A percentile compares a stretch with the other conserved stretches of the same genome.
Conservation (phyloP, 1,140 invertebrate genomes). For the Orius insidiosus region DNA sequence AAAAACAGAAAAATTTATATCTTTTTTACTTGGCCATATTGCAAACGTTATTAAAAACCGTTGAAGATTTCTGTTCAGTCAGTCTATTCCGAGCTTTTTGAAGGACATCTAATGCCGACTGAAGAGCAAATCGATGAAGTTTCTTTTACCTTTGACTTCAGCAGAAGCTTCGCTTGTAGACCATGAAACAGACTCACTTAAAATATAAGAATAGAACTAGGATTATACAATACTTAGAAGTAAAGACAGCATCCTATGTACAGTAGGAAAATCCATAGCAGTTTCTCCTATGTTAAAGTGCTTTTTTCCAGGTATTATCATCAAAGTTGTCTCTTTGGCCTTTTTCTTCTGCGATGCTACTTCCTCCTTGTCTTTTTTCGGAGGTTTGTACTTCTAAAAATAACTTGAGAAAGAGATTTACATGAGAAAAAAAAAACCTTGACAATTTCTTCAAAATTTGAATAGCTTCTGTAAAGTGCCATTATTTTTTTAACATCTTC, state of each 20-base stretch:
- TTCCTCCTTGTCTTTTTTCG: conserved; percentile 18
- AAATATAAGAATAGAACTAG: too few species aligned
- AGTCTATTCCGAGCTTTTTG: conserved; percentile 2
- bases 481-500: conserved; percentile 15
- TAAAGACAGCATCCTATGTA: conserved; percentile 13
- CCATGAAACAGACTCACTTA: conserved; percentile 8
- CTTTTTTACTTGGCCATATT: conserved; percentile 1
- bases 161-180: conserved; percentile 2
- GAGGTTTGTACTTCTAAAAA: conserved; percentile 13
- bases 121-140: conserved; percentile 10
- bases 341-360: conserved; percentile 11
- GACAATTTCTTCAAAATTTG: conserved; percentile 17
- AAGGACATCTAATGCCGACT: conserved; percentile 1
- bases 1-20: too few species aligned
- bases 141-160: conserved; percentile 1
- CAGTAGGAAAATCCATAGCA: conserved; percentile 16
- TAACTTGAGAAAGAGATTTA: background rate
- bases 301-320: conserved; percentile 10
- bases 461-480: conserved; percentile 17
- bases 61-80: conserved; percentile 7
- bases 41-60: conserved; percentile 1
- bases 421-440: conserved; percentile 15
- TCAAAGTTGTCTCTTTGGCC: conserved; percentile 8
- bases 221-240: conserved; percentile 14
- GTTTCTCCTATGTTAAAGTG: conserved; percentile 14